These are phyloP conservation scores for Mystacides longicornis DNA, from an alignment of 2,888 invertebrate genomes.

Conservation along the genomic window DNA sequence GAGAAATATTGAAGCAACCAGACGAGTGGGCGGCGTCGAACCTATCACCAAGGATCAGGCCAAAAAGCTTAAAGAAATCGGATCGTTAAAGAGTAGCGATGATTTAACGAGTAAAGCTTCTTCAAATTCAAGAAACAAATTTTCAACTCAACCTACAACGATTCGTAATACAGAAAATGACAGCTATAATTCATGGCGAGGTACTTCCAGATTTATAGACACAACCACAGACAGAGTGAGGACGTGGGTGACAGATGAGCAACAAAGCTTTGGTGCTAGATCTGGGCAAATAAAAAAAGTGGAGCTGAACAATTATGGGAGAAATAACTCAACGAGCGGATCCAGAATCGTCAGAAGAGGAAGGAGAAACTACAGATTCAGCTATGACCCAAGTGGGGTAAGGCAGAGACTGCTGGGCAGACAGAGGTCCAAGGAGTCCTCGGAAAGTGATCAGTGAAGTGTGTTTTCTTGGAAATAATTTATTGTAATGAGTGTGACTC, in stretches of 20 bases:
- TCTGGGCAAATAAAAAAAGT: conserved; percentile 27
- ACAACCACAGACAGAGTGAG: not conserved
- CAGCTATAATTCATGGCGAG: not conserved
- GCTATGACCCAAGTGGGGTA: conserved; percentile 47
- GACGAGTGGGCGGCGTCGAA: conserved; percentile 3
- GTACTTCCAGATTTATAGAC: not conserved
- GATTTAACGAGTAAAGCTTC: not conserved
- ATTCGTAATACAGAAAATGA: not conserved
- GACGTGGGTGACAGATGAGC: not conserved
- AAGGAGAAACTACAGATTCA: conserved; percentile 41
- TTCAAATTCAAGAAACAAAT: not conserved
- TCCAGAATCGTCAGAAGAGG: conserved; percentile 41
- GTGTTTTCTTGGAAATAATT: too few species aligned
- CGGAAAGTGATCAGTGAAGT: too few species aligned
- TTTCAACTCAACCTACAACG: not conserved
- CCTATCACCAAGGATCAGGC: conserved; percentile 5
- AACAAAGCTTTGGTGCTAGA: conserved; percentile 19
- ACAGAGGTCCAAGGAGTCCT: conserved; percentile 32
- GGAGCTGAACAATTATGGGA: conserved; percentile 29
- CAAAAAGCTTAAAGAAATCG: not conserved
- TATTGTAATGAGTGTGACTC: too few species aligned
- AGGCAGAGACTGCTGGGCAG: conserved; percentile 43
- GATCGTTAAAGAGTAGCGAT: not conserved
- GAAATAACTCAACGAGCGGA: conserved; percentile 39
- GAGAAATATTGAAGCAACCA: not conserved